phyloP scores from a whole-genome alignment of 2,113 vertebrate genomes.

The Sclerurus mexicanus region DNA sequence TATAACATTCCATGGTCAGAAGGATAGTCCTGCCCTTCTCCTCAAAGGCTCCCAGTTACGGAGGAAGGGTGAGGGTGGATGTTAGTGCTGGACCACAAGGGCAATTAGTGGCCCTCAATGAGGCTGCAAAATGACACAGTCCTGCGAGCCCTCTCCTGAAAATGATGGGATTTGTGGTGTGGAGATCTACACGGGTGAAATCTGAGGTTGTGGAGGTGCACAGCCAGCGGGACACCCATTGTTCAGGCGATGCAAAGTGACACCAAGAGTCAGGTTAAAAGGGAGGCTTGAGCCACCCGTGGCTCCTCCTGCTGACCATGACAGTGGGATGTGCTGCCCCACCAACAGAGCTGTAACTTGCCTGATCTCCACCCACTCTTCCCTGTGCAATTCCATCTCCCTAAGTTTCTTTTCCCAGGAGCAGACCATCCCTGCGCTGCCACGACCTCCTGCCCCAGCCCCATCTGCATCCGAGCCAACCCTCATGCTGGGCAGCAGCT shows the following conservation, averaged over 20 bases:
- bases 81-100: background rate
- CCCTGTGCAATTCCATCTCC: background rate
- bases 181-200: background rate
- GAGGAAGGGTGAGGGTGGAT: background rate
- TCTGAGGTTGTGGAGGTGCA: background rate
- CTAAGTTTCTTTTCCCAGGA: background rate
- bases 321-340: background rate
- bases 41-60: background rate
- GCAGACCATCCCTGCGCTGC: background rate
- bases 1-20: background rate
- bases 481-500: background rate
- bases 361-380: accelerated
- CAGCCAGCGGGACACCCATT: accelerated
- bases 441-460: background rate
- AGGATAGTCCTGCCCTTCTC: background rate
- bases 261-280: background rate
- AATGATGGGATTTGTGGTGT: accelerated
- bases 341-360: accelerated
- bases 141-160: background rate
- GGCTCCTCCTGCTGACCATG: accelerated
- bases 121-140: background rate
- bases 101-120: background rate
- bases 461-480: background rate
- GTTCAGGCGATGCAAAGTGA: background rate
- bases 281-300: accelerated